Evolutionary conservation across 1,140 invertebrate genomes (phyloP).

Genomic region (Eumaeus atala): DNA sequence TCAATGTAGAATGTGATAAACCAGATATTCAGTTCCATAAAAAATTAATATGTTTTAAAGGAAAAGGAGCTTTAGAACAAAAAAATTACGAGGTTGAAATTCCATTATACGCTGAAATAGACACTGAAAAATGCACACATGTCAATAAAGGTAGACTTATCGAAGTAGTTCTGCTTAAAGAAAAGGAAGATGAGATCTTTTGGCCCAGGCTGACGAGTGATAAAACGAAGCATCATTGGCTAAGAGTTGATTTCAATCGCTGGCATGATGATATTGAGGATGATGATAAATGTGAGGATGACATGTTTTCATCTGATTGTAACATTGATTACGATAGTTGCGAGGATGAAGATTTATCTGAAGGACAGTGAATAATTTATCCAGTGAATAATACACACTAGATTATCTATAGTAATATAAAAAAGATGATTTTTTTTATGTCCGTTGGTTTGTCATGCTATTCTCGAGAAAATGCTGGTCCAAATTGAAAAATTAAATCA

Average conservation of each 20-base stretch:
- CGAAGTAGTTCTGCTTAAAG: slow-evolving; percentile 82
- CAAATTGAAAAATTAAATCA: too few species aligned
- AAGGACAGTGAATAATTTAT: background rate
- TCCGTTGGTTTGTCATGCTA: too few species aligned
- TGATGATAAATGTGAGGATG: slow-evolving; percentile 78
- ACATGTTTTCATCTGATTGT: slow-evolving; percentile 44
- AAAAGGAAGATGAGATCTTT: slow-evolving; percentile 85
- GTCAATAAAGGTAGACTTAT: slow-evolving; percentile 84
- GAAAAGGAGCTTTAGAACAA: slow-evolving; percentile 87
- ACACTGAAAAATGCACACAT: slow-evolving; percentile 83
- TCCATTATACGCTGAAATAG: slow-evolving; percentile 87
- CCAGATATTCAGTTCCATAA: slow-evolving; percentile 85
- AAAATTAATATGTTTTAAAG: slow-evolving; percentile 88
- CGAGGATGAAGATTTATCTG: slow-evolving; percentile 45
- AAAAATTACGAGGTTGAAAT: slow-evolving; percentile 90
- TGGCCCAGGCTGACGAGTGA: slow-evolving; percentile 93
- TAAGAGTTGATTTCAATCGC: slow-evolving; percentile 97
- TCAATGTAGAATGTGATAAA: slow-evolving; percentile 92
- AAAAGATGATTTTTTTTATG: too few species aligned
- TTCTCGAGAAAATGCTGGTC: too few species aligned
- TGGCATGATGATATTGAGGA: slow-evolving; percentile 95
- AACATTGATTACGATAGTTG: slow-evolving; percentile 40
- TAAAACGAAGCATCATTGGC: slow-evolving; percentile 93
- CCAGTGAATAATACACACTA: too few species aligned
- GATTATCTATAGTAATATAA: too few species aligned